Conservation (phyloP, 2,797 vertebrate genomes). For the Channa striata region DNA sequence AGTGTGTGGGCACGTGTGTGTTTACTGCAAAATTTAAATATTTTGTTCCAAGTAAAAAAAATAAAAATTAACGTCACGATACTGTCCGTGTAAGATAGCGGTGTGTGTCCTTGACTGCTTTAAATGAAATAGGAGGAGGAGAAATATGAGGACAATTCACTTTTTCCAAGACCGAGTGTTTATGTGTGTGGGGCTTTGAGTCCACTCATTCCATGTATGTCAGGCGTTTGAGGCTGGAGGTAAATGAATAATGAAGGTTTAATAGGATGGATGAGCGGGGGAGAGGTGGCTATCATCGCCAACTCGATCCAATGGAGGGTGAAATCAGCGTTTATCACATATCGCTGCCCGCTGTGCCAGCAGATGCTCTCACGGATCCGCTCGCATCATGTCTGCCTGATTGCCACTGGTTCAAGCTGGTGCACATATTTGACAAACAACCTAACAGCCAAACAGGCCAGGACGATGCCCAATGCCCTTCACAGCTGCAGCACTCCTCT, state of each 20-base stretch:
- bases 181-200: constrained; percentile 10
- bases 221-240: constrained; percentile 62
- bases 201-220: constrained; percentile 59
- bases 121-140: constrained; percentile 37
- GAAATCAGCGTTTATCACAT: constrained; percentile 80
- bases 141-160: constrained; percentile 40
- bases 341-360: constrained; percentile 68
- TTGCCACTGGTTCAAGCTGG: constrained; percentile 68
- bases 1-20: constrained; percentile 28
- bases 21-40: constrained; percentile 36
- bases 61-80: constrained; percentile 46
- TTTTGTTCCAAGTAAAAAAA: constrained; percentile 26
- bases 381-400: constrained; percentile 67
- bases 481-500: constrained; percentile 47
- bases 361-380: constrained; percentile 72
- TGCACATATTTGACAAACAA: constrained; percentile 70
- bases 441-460: constrained; percentile 54
- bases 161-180: constrained; percentile 30
- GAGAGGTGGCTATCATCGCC: constrained; percentile 70
- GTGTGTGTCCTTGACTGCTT: constrained; percentile 62
- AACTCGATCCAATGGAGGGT: constrained; percentile 75
- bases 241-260: constrained; percentile 81
- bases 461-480: constrained; percentile 56
- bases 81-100: constrained; percentile 44
- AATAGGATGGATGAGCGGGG: constrained; percentile 74